phyloP scores from a whole-genome alignment of 1,140 invertebrate species.

The Yoshiicerus persimilis region DNA sequence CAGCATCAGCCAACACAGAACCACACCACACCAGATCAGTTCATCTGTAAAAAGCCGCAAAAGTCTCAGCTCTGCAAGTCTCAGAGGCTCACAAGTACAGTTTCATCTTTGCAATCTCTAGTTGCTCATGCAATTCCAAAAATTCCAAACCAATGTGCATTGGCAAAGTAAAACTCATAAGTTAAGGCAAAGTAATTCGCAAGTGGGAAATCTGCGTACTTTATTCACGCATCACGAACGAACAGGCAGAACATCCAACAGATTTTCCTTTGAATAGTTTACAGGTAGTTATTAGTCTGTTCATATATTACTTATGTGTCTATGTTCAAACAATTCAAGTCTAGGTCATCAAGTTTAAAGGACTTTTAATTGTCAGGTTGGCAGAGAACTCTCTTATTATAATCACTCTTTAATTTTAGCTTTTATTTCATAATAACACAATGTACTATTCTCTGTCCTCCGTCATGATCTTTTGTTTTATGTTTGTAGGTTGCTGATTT shows the following conservation, averaged over 20 bases:
- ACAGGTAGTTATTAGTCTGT: not conserved
- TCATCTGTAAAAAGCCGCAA: slow-evolving; percentile 17
- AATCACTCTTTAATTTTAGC: not conserved
- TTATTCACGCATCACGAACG: slow-evolving; percentile 2
- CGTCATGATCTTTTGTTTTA: not conserved
- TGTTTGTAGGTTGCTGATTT: too few species aligned
- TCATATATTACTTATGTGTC: not conserved
- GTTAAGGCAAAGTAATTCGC: not conserved
- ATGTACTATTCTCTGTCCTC: not conserved
- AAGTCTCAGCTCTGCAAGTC: not conserved
- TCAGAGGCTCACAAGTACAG: not conserved
- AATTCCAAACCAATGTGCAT: not conserved
- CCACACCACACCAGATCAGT: not conserved
- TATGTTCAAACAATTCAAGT: not conserved
- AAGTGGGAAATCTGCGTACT: slow-evolving; percentile 4
- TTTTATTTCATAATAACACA: not conserved
- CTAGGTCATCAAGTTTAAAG: not conserved
- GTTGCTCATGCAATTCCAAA: not conserved
- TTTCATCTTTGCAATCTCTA: not conserved
- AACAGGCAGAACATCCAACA: not conserved
- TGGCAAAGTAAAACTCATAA: not conserved
- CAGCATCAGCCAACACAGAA: not conserved
- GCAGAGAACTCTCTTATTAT: not conserved
- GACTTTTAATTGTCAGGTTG: not conserved
- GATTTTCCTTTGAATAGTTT: not conserved